These are phyloP conservation scores for Eospalax fontanierii DNA, from an alignment of 2,797 vertebrate genomes.

Conservation along the genomic window DNA sequence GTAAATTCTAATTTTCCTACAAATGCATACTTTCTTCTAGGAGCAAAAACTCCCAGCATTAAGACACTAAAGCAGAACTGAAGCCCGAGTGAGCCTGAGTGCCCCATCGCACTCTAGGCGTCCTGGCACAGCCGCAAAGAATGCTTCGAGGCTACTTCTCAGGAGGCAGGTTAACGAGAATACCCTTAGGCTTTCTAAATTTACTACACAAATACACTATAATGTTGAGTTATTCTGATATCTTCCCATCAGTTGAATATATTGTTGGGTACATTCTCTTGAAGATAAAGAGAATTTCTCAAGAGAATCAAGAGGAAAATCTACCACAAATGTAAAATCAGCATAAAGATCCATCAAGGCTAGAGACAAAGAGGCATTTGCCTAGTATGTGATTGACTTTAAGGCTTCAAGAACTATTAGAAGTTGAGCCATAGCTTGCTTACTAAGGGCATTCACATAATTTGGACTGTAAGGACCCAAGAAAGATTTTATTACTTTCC, in stretches of 20 bases:
- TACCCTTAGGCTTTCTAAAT: neutral
- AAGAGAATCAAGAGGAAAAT: neutral
- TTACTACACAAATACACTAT: slow-evolving; percentile 12
- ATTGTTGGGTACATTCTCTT: neutral
- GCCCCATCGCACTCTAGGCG: too few relatives aligned
- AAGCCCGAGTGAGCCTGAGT: too few relatives aligned
- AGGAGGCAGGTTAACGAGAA: slow-evolving; percentile 24
- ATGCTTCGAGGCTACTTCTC: neutral
- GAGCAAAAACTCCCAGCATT: neutral
- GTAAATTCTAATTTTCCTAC: slow-evolving; percentile 33
- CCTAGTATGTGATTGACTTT: neutral
- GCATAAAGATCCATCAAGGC: neutral
- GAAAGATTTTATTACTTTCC: slow-evolving; percentile 22
- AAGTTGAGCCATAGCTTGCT: neutral
- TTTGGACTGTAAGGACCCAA: neutral
- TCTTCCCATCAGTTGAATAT: neutral
- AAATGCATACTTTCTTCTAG: slow-evolving; percentile 32
- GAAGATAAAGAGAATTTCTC: neutral
- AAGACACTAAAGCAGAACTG: neutral
- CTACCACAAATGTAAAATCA: neutral
- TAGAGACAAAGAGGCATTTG: neutral
- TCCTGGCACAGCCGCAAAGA: too few relatives aligned
- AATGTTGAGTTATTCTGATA: neutral
- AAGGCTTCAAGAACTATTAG: slow-evolving; percentile 18
- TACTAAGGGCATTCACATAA: neutral